A percentile compares a stretch with the other conserved stretches of the same genome.
These are phyloP conservation scores for Perizoma affinitatum DNA, from an alignment of 2,888 invertebrate species.

Conservation along the genomic window DNA sequence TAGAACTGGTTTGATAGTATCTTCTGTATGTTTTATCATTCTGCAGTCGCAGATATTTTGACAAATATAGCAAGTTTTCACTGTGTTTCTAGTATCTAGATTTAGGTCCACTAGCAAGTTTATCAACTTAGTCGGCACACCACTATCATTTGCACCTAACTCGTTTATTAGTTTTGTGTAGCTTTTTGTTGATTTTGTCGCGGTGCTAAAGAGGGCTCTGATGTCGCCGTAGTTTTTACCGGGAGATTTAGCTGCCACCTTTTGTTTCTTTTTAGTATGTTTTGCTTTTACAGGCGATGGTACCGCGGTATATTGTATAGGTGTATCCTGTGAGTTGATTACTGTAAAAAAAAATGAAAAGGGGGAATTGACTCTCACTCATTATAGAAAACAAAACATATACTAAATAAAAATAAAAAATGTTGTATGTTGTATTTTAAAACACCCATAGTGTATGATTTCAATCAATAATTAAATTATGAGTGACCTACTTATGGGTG, in stretches of 20 bases:
- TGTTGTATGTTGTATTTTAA: too few relatives aligned
- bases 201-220: conserved; percentile 79
- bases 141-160: conserved; percentile 63
- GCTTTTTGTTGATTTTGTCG: conserved; percentile 74
- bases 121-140: conserved; percentile 63
- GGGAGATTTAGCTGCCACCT: conserved; percentile 56
- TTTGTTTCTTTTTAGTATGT: conserved; percentile 60
- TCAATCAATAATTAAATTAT: neutral
- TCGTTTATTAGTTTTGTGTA: conserved; percentile 74
- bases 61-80: conserved; percentile 71
- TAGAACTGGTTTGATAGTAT: conserved; percentile 40
- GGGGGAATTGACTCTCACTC: too few relatives aligned
- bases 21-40: conserved; percentile 49
- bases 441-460: too few relatives aligned
- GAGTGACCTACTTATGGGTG: conserved; percentile 17
- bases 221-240: conserved; percentile 81
- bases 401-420: too few relatives aligned
- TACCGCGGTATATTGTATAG: conserved; percentile 41
- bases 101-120: conserved; percentile 77
- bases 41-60: conserved; percentile 70
- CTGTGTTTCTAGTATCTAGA: conserved; percentile 58
- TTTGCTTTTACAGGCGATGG: conserved; percentile 43
- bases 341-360: conserved; percentile 42
- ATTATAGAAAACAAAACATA: too few relatives aligned
- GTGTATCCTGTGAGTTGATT: conserved; percentile 52